A percentile compares a stretch with the other conserved stretches of the same genome.
Conservation (phyloP, 2,888 invertebrate species). For the Hypolimnas misippus region DNA sequence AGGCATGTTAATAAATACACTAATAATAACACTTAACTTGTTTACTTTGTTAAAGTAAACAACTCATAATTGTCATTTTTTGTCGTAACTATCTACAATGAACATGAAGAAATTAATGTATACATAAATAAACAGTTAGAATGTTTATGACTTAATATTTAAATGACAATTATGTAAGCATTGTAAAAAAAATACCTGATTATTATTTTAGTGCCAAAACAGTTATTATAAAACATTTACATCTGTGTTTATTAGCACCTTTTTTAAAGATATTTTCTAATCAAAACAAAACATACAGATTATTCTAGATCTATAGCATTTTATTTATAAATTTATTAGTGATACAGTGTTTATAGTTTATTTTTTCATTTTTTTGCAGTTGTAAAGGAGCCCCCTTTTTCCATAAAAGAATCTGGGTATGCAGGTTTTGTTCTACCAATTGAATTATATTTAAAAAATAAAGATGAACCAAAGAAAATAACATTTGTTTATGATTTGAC, state of each 20-base stretch:
- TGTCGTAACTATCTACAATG: not conserved
- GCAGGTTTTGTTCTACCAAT: slow-evolving; percentile 96
- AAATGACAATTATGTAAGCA: slow-evolving; percentile 2
- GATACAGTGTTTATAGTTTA: not conserved
- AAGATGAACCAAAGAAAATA: slow-evolving; percentile 95
- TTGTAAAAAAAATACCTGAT: not conserved
- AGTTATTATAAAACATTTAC: no score
- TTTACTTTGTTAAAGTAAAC: slow-evolving; percentile 9
- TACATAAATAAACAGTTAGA: not conserved
- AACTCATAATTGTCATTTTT: not conserved
- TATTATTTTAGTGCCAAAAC: no score
- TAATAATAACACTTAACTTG: slow-evolving; percentile 2
- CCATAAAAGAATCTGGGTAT: slow-evolving; percentile 96
- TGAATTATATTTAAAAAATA: slow-evolving; percentile 94
- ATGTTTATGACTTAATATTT: not conserved
- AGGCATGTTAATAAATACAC: not conserved
- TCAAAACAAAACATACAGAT: no score
- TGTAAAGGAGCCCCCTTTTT: slow-evolving; percentile 95
- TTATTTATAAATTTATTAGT: not conserved
- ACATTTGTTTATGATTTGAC: slow-evolving; percentile 93
- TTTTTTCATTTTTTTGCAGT: slow-evolving; percentile 83
- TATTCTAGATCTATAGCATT: not conserved
- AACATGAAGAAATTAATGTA: not conserved
- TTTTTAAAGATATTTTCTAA: no score
- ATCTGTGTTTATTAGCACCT: no score